Evolutionary conservation across 2,797 vertebrate genomes (phyloP), one percentile per base, ranked within the genome.

Genomic region (Apogon talboti): DNA sequence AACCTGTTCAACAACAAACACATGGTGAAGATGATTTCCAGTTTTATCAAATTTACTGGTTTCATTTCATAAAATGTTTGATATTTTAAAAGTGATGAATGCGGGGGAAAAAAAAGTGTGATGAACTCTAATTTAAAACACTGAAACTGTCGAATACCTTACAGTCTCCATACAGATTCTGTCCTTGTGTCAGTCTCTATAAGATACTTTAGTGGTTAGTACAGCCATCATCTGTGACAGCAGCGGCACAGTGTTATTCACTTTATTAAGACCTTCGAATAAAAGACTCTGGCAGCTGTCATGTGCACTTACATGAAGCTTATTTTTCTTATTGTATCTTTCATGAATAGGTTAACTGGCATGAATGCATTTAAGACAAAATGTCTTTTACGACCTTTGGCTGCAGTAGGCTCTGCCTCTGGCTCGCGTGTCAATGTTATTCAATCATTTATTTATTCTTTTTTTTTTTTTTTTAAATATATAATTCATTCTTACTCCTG

Each of bases 1-100:
- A 81, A 85, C 85, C 78, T 80, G 84, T 71, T 82, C 48, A 76
- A 40, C 65, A 71, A 61, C 79, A 85, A 67, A 78, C 56, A 77
- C 71, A 74, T 67, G 55, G 40, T 21, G 42, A 64, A 40, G 47
- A 19, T 52, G 38, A 51, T 50, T 69, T 48, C 49, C 24, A n/a
- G 18, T 54, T 66, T 82, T 65, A 59, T 74, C 49, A 30, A 42
- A 73, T 66, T 68, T 49, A 50, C 61, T 0, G 1, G 44, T 47
- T 59, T 71, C 65, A 69, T 76, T 77, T 72, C 13, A 68, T 54
- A 48, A 41, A 55, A 21, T 4, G 16, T 53, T 61, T 69, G 52
- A 56, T 52, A 49, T 72, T 57, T 70, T 71, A 49, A 15, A 41
- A 46, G 9, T 45, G 35, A 71, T 77, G 15, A 45, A 41, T 37